Percentiles rank a stretch among this genome's conserved stretches.
Evolutionary conservation across 2,797 vertebrate species (phyloP).

Genomic region (Characodon lateralis): DNA sequence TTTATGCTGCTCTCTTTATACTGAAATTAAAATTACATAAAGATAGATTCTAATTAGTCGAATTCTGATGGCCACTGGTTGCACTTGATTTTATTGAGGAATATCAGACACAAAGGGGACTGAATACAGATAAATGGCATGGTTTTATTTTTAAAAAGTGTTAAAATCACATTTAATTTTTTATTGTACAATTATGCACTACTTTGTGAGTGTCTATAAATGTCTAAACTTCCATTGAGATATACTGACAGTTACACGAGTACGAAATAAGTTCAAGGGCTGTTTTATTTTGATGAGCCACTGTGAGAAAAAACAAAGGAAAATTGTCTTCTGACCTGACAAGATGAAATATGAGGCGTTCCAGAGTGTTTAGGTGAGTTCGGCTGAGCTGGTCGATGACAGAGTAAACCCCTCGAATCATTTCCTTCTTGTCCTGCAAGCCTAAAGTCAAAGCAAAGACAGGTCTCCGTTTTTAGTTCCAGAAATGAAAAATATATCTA

Average conservation of each 20-base stretch:
- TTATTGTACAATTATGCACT: background rate
- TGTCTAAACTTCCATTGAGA: background rate
- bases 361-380: slow-evolving; percentile 93
- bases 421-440: slow-evolving; percentile 93
- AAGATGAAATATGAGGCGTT: slow-evolving; percentile 96
- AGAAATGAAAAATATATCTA: background rate
- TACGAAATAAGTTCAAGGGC: background rate
- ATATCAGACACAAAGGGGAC: background rate
- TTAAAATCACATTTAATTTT: background rate
- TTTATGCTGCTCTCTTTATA: background rate
- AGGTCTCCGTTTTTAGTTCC: background rate
- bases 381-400: slow-evolving; percentile 96
- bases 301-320: background rate
- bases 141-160: background rate
- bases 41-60: background rate
- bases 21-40: background rate
- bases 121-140: background rate
- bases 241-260: background rate
- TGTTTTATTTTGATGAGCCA: background rate
- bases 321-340: slow-evolving; percentile 84
- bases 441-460: slow-evolving; percentile 74
- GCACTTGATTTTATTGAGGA: no score
- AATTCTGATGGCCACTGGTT: no score
- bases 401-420: slow-evolving; percentile 89
- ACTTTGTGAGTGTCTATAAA: background rate